Base-by-base conservation (phyloP, 2,888 invertebrate species). In the Glaucopsyche alexis region DNA sequence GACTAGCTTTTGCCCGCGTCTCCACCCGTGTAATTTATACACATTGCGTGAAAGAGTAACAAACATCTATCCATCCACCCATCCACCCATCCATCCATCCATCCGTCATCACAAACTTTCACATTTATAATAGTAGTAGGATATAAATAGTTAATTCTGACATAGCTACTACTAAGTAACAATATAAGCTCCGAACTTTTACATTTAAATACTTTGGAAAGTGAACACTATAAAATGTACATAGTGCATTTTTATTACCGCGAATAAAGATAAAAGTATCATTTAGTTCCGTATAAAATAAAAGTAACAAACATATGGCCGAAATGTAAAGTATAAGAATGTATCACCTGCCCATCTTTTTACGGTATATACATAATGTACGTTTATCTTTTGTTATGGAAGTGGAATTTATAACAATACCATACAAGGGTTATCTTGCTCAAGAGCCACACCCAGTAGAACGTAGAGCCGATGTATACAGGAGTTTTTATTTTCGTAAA, bases 331-430 rank as follows among this genome's bases (percentile, higher is more conserved):
- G 47, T 49, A 29, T 19, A 69, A 69, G 69, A 69, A 69, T 69
- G 69, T 69, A 47, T 49, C 69, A 69, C 47, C 69, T 69, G 69
- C 29, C 19, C 19, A 69, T 49, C 69, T 69, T 69, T 69, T 69
- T 69, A 69, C 49, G 45, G 69, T 11, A 69, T 69, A 69, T 69
- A 67, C 42, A 45, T 67, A 69, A 29, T 49, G 69, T 69, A 69
- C 69, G 47, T 69, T 69, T 67, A 67, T 47, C 45, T 67, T 67
- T 69, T 49, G 49, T 69, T 69, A 69, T 49, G 69, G 69, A 69
- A 19, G 69, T 69, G 19, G 69, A 69, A 67, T 42, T 67, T 47
- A 69, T 47, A 69, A 69, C 69, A 69, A 69, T 45, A 29, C 69
- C 69, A 49, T 49, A 69, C 69, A 69, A 69, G 69, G 47, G 49